Base-by-base conservation (phyloP, 2,797 vertebrate species). In the Oryzias sinensis region DNA sequence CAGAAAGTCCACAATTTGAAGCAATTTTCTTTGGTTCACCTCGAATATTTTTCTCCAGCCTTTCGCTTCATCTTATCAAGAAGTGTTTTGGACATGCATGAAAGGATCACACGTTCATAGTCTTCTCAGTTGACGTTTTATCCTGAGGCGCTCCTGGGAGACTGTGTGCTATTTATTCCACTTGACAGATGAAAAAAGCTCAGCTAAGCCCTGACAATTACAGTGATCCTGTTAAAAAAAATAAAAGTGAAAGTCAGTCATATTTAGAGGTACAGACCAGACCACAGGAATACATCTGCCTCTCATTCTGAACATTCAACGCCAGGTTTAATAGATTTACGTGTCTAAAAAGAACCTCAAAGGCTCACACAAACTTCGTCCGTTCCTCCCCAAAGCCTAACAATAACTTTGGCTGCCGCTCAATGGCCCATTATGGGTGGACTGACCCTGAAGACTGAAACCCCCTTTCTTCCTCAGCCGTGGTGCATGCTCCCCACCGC, bases 401-500 rank as follows among this genome's bases (percentile, higher is more conserved):
- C 77, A 71, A 69, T 72, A 63, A 45, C 51, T 72, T 79, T 77
- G 71, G 67, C 70, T 60, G 53, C 66, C 27, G 68, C 62, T 74
- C 77, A 65, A 46, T 60, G 68, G 71, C 62, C 70, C 67, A 66
- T 85, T 67, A 79, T 70, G 65, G 9, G 22, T 48, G 64, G 70
- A 71, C 60, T 47, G 57, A 72, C 77, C 80, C 79, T 20, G 37
- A 53, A 71, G 76, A 68, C 74, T 58, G 20, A 11, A 50, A 56
- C 6, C 18, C 53, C 76, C 69, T 79, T 77, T 77, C 68, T 69
- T 73, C 62, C 45, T 75, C 68, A 70, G 62, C 51, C 68, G 68
- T 44, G 60, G 62, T 37, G 71, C 58, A 47, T 22, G 20, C 14
- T 2, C 45, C 46, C 58, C 53, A 8, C 56, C 0, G 37, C 43